Conservation (phyloP, 2,888 invertebrate genomes). For the Xestia ashworthii region DNA sequence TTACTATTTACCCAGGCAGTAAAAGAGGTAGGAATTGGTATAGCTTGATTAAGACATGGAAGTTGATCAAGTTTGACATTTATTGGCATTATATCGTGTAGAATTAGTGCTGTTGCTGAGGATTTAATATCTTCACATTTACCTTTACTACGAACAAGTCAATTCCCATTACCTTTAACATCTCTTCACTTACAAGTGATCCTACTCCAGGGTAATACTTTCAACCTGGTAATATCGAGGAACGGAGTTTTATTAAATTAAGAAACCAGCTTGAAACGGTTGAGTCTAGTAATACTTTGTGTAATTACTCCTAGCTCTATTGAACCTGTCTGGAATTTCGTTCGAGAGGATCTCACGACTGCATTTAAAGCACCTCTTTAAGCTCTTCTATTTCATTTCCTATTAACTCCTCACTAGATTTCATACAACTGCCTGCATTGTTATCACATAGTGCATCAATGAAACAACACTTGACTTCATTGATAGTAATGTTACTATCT, state of each 20-base stretch:
- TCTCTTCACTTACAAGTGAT: too few species aligned
- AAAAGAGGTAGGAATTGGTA: neutral
- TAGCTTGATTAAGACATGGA: too few species aligned
- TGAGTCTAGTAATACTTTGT: neutral
- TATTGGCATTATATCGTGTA: too few species aligned
- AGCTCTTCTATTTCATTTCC: neutral
- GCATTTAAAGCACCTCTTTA: neutral
- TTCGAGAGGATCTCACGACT: neutral
- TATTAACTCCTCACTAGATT: conserved; percentile 6
- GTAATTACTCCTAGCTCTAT: neutral
- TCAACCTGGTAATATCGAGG: neutral
- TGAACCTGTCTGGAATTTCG: neutral
- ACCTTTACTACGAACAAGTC: neutral
- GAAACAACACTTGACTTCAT: conserved; percentile 55
- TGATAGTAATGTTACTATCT: conserved; percentile 50
- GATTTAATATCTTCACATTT: neutral
- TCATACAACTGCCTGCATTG: neutral
- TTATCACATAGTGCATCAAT: conserved; percentile 50
- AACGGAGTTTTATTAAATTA: neutral
- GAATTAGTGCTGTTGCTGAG: neutral
- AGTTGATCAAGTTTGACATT: too few species aligned
- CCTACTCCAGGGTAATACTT: neutral
- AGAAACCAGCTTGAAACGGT: neutral
- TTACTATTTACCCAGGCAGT: too few species aligned
- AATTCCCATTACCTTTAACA: neutral